Evolutionary conservation across 2,113 vertebrate genomes (phyloP), one percentile per base, ranked within the genome.

Genomic region (Lasiurus cinereus): DNA sequence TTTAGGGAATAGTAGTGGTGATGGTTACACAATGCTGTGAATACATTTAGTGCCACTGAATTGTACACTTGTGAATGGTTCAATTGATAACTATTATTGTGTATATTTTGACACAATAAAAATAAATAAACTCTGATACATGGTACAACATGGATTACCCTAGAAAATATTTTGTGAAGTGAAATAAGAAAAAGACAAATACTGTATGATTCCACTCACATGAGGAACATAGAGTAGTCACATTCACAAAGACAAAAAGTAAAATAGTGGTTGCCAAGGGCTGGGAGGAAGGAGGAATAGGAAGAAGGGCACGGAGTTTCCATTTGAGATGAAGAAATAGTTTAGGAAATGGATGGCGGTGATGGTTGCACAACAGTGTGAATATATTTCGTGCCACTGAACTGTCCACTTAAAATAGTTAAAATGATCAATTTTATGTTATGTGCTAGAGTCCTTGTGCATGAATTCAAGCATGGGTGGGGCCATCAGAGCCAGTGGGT

Each of bases 311-410:
- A 9, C 1, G 2, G 52, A 46, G 8, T 43, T 66, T 50, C 27
- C 31, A 11, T 8, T 8, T 15, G 13, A 21, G 33, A 27, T 13
- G 54, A 50, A 6, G 22, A 21, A 31, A 50, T 62, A 2, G 11
- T 43, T 24, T 43, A 59, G 27, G 67, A 72, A 15, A 46, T 43
- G 5, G 21, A 7, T 6, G 0, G 5, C 18, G 36, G 3, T n/a
- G 31, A 15, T 2, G 3, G 21, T 0, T 4, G 4, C 2, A 7
- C 31, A 31, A 19, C 0, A 1, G 1, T 13, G 3, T 4, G 4
- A 27, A 1, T 39, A 29, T 3, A 19, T n/a, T 73, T 59, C 19
- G 12, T 46, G 36, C n/a, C 72, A 19, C 46, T 11, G 54, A 78
- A 62, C 83, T 11, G 1, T 13, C 12, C 13, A 16, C 7, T 69